A percentile compares a stretch with the other conserved stretches of the same genome.
These are phyloP conservation scores for Germaria angustata DNA, from an alignment of 2,888 invertebrate species.

Conservation along the genomic window DNA sequence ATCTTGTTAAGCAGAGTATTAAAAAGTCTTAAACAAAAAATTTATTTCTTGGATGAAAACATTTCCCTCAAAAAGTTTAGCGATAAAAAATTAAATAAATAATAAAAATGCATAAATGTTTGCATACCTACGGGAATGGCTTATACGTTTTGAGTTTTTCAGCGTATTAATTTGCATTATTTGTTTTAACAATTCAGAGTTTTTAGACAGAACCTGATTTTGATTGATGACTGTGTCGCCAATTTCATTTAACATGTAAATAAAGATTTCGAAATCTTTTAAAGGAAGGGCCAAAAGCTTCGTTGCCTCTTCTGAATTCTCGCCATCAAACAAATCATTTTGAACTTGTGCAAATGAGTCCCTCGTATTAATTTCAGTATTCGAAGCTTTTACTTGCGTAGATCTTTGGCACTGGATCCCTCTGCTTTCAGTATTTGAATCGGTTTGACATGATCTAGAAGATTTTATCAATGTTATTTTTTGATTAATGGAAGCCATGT, in stretches of 20 bases:
- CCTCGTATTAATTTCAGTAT: constrained; percentile 21
- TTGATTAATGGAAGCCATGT: not conserved
- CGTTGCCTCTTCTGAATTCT: not conserved
- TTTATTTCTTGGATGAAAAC: too few relatives aligned
- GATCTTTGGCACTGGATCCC: constrained; percentile 39
- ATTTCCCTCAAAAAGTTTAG: too few relatives aligned
- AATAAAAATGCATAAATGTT: not conserved
- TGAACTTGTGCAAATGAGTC: constrained; percentile 18
- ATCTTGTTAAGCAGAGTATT: too few relatives aligned
- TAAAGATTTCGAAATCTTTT: constrained; percentile 64
- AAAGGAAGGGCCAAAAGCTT: not conserved
- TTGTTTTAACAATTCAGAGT: constrained; percentile 61
- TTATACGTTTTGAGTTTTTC: not conserved
- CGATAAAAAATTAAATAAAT: not conserved
- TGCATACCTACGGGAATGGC: constrained; percentile 16
- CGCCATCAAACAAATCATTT: not conserved
- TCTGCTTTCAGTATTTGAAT: not conserved
- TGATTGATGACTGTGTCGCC: constrained; percentile 69
- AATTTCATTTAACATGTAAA: constrained; percentile 69
- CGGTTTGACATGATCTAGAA: constrained; percentile 33
- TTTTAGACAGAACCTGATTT: constrained; percentile 65
- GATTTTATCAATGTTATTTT: not conserved
- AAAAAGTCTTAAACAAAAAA: too few relatives aligned
- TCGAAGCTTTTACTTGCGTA: not conserved
- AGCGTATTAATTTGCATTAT: constrained; percentile 60